These are phyloP conservation scores for Coracopsis vasa DNA, from an alignment of 2,113 vertebrate genomes.

Conservation along the genomic window DNA sequence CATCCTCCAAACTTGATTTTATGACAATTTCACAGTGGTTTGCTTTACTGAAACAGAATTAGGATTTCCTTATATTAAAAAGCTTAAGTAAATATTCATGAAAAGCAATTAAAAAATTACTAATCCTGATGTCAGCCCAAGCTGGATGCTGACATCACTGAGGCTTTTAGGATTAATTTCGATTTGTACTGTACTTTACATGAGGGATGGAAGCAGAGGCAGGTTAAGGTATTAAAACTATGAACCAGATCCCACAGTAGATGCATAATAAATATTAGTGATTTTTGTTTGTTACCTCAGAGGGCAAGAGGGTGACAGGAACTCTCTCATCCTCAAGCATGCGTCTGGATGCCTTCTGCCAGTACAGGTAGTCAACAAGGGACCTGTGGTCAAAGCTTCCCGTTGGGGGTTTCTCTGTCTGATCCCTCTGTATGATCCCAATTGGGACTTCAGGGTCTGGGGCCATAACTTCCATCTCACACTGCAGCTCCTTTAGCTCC, in stretches of 20 bases:
- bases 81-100: neutral
- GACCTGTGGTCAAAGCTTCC: slow-evolving; percentile 91
- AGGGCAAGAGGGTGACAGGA: slow-evolving; percentile 86
- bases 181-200: rapidly evolving
- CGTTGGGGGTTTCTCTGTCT: slow-evolving; percentile 89
- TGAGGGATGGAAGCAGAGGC: neutral
- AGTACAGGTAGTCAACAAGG: slow-evolving; percentile 91
- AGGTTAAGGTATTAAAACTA: neutral
- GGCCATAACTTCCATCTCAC: slow-evolving; percentile 93
- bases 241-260: neutral
- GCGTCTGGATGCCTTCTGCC: slow-evolving; percentile 92
- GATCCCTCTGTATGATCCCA: slow-evolving; percentile 93
- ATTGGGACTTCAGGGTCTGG: slow-evolving; percentile 89
- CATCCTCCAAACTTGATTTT: neutral
- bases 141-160: neutral
- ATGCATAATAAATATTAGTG: neutral
- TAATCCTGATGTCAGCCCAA: neutral
- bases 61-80: neutral
- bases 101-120: neutral
- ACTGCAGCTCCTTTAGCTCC: slow-evolving; percentile 90
- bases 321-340: slow-evolving; percentile 91
- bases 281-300: slow-evolving; percentile 75
- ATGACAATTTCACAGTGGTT: neutral
- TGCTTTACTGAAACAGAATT: neutral
- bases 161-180: slow-evolving; percentile 11